Evolutionary conservation across 2,888 invertebrate genomes (phyloP), one percentile per base, ranked within the genome.

Genomic region (Autographa gamma): DNA sequence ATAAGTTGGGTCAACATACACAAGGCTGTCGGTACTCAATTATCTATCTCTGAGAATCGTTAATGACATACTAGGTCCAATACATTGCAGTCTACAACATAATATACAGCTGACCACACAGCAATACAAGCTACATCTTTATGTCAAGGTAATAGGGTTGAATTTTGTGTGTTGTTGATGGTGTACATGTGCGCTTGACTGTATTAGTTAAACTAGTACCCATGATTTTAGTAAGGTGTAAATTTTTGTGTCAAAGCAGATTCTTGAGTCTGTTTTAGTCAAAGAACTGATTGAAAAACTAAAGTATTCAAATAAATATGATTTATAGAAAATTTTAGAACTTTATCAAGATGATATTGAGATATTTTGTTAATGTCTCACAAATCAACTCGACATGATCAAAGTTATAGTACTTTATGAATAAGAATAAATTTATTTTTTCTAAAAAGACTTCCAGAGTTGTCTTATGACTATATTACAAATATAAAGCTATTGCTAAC

Each of bases 21-120:
- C 48, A 48, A 48, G 48, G 48, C 48, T 48, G 48, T 7, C 48
- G n/a, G n/a, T 48, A 16, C 48, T 48, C 48, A 48, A 48, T 48
- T 48, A 48, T 43, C 43, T 48, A 48, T 48, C 48, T 48, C 48
- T n/a, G n/a, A 48, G 48, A 48, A 48, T 48, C n/a, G 16, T 48
- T 48, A 48, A 48, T n/a, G 48, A n/a, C 48, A 48, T 48, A 43
- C 43, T 43, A 48, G 48, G 48, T n/a, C 48, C 48, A 48, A 48
- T 48, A 48, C n/a, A 48, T 48, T 48, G n/a, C 7, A n/a, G 48
- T 7, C n/a, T n/a, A 6, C n/a, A n/a, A n/a, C 14, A 43, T 38
- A 25, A 2, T 25, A 38, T 38, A 38, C 38, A 38, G 38, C 2
- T 11, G 9, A 11, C 38, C 38, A 38, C 38, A 38, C 11, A 11